Base-by-base conservation (phyloP, 2,113 vertebrate species). In the Antechinus stuartii region DNA sequence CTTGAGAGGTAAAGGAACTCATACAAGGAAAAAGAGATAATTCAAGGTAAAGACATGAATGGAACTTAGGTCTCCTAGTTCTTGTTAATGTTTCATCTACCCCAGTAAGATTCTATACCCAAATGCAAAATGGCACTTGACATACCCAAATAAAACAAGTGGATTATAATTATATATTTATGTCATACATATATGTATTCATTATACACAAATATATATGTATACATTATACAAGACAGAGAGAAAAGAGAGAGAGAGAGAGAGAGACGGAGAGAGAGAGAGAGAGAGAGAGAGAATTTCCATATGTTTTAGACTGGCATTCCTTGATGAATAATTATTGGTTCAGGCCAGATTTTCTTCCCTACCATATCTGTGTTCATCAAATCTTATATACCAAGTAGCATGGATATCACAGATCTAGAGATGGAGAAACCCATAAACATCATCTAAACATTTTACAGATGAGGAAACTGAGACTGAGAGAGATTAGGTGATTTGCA, bases 301-400 rank as follows among this genome's bases (percentile, higher is more conserved):
- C 24, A 50, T 52, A 16, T 55, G 35, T 46, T 91, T 52, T 91
- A 49, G 95, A 49, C 42, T 27, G 5, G 0, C 1, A 46, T 91
- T 76, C n/a, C 50, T 55, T 50, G 47, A 76, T 3, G 42, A 61
- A 93, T 46, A 55, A 27, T 23, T 54, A 11, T 91, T 56, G 55
- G 54, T 89, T 92, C 54, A 55, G 93, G 76, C 93, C 54, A 30
- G 56, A 94, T 56, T 54, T 46, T 90, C 27, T 54, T 50, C 50
- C 89, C 92, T 92, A 52, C 89, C 30, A n/a, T 1, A 90, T 61
- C 61, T 55, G 57, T 55, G 57, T 93, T 30, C 52, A 94, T 46
- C 30, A 3, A 49, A 91, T 90, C 52, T 57, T 57, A 11, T 25
- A 55, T n/a, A 84, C 7, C 42, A 42, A 42, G n/a, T 8, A 84